Evolutionary conservation across 2,797 vertebrate genomes (phyloP).

Genomic region (Macropodus opercularis): DNA sequence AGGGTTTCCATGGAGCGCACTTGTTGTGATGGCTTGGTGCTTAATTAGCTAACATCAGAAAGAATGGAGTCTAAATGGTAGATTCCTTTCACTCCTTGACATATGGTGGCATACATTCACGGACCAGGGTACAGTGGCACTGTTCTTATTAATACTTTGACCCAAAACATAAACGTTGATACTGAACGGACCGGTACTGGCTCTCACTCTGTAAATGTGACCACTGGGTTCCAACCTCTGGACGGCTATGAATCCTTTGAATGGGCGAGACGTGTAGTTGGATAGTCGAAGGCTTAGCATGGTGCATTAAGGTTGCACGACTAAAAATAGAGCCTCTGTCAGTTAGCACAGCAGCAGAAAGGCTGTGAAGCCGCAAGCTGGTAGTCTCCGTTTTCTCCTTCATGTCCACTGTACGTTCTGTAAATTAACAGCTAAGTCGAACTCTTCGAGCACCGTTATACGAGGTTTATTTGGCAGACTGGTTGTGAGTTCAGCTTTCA

Average conservation of each 20-base stretch:
- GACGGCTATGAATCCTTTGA: slow-evolving; percentile 71
- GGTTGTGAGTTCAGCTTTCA: slow-evolving; percentile 1
- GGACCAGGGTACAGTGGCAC: slow-evolving; percentile 30
- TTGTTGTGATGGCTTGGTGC: slow-evolving; percentile 64
- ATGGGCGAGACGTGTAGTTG: slow-evolving; percentile 67
- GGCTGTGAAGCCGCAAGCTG: slow-evolving; percentile 51
- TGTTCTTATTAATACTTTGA: slow-evolving; percentile 66
- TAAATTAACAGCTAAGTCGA: neutral
- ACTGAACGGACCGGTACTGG: slow-evolving; percentile 33
- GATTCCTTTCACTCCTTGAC: slow-evolving; percentile 67
- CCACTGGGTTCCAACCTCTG: slow-evolving; percentile 56
- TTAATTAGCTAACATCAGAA: slow-evolving; percentile 73
- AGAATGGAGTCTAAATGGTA: slow-evolving; percentile 45
- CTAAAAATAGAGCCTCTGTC: slow-evolving; percentile 77
- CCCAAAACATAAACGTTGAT: slow-evolving; percentile 43
- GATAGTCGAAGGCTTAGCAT: slow-evolving; percentile 65
- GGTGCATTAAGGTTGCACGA: slow-evolving; percentile 68
- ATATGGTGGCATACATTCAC: no score
- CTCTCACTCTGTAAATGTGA: slow-evolving; percentile 53
- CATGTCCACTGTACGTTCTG: neutral
- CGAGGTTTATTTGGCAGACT: neutral
- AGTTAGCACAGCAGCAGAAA: slow-evolving; percentile 63
- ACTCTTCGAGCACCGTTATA: neutral
- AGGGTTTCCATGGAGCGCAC: slow-evolving; percentile 78
- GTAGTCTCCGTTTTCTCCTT: slow-evolving; percentile 22